Conservation (phyloP, 1,140 invertebrate genomes). For the Coenobita brevimanus region DNA sequence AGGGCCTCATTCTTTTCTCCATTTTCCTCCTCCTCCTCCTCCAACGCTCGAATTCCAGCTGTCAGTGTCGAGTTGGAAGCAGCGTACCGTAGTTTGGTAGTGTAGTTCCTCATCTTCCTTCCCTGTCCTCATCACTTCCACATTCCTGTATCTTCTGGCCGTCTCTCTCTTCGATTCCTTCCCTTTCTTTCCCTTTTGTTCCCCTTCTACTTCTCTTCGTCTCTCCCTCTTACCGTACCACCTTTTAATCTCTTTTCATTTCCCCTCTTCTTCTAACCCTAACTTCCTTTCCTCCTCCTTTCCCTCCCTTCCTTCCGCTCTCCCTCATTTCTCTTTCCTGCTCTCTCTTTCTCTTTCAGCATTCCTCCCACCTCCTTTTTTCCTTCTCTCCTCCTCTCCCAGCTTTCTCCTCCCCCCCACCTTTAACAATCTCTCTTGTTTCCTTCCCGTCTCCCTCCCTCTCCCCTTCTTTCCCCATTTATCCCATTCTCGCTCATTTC, state of each 20-base stretch:
- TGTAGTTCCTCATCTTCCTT: neutral
- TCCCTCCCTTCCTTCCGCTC: neutral
- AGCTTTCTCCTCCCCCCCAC: neutral
- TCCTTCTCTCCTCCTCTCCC: too few relatives aligned
- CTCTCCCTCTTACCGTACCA: neutral
- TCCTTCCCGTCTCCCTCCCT: too few relatives aligned
- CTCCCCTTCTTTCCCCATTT: too few relatives aligned
- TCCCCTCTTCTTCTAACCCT: conserved; percentile 7
- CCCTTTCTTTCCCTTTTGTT: neutral
- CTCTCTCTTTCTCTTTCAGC: neutral
- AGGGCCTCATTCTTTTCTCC: too few relatives aligned
- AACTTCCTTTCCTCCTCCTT: too few relatives aligned
- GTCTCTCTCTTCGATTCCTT: neutral
- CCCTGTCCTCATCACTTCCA: neutral
- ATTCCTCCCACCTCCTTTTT: neutral
- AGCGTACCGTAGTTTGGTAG: too few relatives aligned
- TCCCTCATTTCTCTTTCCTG: neutral
- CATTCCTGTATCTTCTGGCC: neutral
- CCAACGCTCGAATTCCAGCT: too few relatives aligned
- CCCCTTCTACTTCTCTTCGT: neutral
- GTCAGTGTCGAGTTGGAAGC: too few relatives aligned
- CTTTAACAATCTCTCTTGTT: neutral
- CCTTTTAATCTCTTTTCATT: neutral
- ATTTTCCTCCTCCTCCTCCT: neutral
- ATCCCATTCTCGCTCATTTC: too few relatives aligned